Conservation (phyloP, 2,797 vertebrate genomes). For the Chelon auratus region DNA sequence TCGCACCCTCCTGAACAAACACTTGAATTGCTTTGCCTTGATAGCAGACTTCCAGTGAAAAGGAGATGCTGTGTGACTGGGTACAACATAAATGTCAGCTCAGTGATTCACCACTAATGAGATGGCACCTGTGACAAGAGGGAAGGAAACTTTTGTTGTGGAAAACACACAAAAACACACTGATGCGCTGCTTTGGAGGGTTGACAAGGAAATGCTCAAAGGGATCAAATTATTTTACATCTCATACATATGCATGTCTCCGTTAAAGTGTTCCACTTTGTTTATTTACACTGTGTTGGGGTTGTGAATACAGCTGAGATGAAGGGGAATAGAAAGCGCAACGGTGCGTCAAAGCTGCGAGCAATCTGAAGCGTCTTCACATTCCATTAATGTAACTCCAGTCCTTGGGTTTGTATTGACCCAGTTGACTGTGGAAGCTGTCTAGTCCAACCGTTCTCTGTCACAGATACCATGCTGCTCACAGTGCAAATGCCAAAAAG, state of each 20-base stretch:
- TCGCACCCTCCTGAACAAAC: slow-evolving; percentile 64
- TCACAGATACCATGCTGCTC: slow-evolving; percentile 10
- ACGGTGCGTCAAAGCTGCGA: slow-evolving; percentile 54
- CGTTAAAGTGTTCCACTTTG: slow-evolving; percentile 73
- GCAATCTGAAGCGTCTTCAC: slow-evolving; percentile 52
- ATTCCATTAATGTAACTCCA: slow-evolving; percentile 46
- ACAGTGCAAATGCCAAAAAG: slow-evolving; percentile 5
- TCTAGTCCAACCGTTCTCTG: slow-evolving; percentile 43
- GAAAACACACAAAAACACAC: slow-evolving; percentile 59
- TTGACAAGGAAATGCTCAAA: slow-evolving; percentile 79
- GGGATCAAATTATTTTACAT: slow-evolving; percentile 77
- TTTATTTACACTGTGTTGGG: slow-evolving; percentile 70
- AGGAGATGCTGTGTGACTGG: slow-evolving; percentile 64
- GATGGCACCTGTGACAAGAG: slow-evolving; percentile 76
- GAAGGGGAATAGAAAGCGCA: slow-evolving; percentile 56
- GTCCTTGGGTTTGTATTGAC: slow-evolving; percentile 46
- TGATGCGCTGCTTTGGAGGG: slow-evolving; percentile 71
- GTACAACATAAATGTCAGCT: slow-evolving; percentile 78
- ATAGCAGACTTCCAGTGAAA: slow-evolving; percentile 59
- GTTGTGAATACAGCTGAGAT: slow-evolving; percentile 71
- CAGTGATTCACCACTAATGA: slow-evolving; percentile 82
- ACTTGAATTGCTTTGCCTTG: slow-evolving; percentile 51
- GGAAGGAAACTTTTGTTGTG: slow-evolving; percentile 80
- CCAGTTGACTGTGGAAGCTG: slow-evolving; percentile 53
- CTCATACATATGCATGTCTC: slow-evolving; percentile 82